Base-by-base conservation (phyloP, 2,113 vertebrate genomes). In the Leptosomus discolor region DNA sequence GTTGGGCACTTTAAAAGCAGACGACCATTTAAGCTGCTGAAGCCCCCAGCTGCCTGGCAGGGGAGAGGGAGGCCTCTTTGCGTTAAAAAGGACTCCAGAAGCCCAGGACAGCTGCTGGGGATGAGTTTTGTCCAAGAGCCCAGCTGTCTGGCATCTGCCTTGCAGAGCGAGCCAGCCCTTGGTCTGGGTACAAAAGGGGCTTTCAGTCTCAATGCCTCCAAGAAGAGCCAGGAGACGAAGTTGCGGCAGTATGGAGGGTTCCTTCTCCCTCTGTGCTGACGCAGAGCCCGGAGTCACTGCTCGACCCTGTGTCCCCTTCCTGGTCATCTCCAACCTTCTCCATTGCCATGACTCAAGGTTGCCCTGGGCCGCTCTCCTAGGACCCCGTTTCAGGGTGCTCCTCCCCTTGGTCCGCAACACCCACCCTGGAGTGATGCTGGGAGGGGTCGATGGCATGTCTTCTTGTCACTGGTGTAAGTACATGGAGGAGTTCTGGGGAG, bases 41-140 rank as follows among this genome's bases (percentile, higher is more conserved):
- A 80, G 79, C 20, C 68, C n/a, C 53, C 96, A 97, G 94, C 94
- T 96, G 94, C 94, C 64, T 2, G 8, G 1, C 0, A 21, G 69
- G 26, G 22, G 23, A 73, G 16, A 60, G n/a, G 32, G 43, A 77
- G 70, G 50, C 67, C 43, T 45, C 61, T 90, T 57, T 85, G 39
- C 78, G 61, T 85, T 36, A 53, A 57, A 84, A 79, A 50, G 15
- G 54, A 32, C 75, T 73, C 63, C 56, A 54, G 71, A 64, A 88
- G 82, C 71, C 46, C 24, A 6, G 83, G 69, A 92, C 97, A 98
- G 97, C 98, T 98, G 97, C 97, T 77, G 57, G 83, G 73, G 73
- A 27, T 8, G 51, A 87, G 63, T 94, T 84, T 54, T 29, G n/a
- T 73, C 61, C 65, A 64, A 74, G 45, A 89, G 50, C 61, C 45